phyloP scores from a whole-genome alignment of 2,113 vertebrate species.

The Periophthalmodon schlosseri region DNA sequence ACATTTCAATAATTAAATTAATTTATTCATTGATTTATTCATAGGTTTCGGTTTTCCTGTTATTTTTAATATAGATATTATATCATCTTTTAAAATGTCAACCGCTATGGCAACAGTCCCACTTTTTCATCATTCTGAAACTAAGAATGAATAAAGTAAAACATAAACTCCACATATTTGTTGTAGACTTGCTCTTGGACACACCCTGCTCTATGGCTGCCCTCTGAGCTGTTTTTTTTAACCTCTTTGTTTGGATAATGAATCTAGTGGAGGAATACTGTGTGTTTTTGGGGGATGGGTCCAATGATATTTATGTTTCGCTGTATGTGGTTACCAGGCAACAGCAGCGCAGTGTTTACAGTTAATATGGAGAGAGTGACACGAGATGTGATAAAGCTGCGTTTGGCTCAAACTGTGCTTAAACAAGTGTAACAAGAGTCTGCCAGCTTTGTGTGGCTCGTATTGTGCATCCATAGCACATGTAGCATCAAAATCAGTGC shows the following conservation, averaged over 20 bases:
- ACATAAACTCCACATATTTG: neutral
- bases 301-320: conserved; percentile 67
- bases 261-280: neutral
- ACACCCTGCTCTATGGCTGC: neutral
- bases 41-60: too few relatives aligned
- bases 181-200: neutral
- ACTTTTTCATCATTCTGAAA: too few relatives aligned
- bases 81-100: too few relatives aligned
- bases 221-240: neutral
- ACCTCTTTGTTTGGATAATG: conserved; percentile 50
- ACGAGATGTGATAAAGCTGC: conserved; percentile 64
- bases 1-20: too few relatives aligned
- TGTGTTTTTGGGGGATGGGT: conserved; percentile 34
- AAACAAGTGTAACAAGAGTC: conserved; percentile 31
- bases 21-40: too few relatives aligned
- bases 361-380: conserved; percentile 77
- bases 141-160: neutral
- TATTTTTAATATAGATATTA: too few relatives aligned
- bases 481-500: too few relatives aligned
- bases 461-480: neutral
- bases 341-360: conserved; percentile 71
- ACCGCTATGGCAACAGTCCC: too few relatives aligned
- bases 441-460: conserved; percentile 7
- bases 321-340: conserved; percentile 70
- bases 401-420: conserved; percentile 56